phyloP scores from a whole-genome alignment of 2,888 invertebrate genomes.

The Salpingus planirostris region DNA sequence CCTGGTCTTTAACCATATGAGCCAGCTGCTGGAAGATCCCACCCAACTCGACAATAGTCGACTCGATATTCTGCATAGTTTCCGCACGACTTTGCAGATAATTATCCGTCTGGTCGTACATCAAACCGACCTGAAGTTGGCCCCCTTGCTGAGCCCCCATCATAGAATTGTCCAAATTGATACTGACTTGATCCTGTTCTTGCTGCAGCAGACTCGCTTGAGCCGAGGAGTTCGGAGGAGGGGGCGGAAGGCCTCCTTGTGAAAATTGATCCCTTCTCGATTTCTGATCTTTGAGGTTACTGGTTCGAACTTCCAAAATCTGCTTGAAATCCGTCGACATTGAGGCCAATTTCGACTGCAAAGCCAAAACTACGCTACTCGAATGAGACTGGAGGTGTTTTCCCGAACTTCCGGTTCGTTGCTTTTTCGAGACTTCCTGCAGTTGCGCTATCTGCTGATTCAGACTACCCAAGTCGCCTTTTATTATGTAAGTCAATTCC shows the following conservation, averaged over 20 bases:
- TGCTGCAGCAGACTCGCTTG: conserved; percentile 43
- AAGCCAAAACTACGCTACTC: conserved; percentile 82
- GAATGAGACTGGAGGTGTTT: conserved; percentile 85
- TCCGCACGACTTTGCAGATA: conserved; percentile 91
- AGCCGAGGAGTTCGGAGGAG: conserved; percentile 46
- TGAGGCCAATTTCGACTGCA: conserved; percentile 89
- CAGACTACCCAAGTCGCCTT: conserved; percentile 88
- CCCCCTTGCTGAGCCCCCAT: conserved; percentile 40
- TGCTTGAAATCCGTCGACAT: conserved; percentile 98
- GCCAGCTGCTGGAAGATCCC: conserved; percentile 94
- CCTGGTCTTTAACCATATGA: conserved; percentile 97
- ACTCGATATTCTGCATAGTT: conserved; percentile 99
- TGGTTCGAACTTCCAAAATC: conserved; percentile 94
- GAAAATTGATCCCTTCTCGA: conserved; percentile 84
- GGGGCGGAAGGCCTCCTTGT: conserved; percentile 59
- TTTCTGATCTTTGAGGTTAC: conserved; percentile 95
- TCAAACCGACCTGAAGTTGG: conserved; percentile 59
- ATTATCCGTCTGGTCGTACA: conserved; percentile 79
- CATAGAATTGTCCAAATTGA: conserved; percentile 65
- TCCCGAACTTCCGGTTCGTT: conserved; percentile 52
- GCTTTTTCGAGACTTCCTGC: conserved; percentile 71
- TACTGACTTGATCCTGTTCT: conserved; percentile 66
- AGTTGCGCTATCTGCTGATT: conserved; percentile 95
- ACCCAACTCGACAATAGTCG: conserved; percentile 97
- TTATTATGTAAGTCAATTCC: conserved; percentile 93